phyloP scores from a whole-genome alignment of 1,140 invertebrate genomes.

The Trinorchestia longiramus region DNA sequence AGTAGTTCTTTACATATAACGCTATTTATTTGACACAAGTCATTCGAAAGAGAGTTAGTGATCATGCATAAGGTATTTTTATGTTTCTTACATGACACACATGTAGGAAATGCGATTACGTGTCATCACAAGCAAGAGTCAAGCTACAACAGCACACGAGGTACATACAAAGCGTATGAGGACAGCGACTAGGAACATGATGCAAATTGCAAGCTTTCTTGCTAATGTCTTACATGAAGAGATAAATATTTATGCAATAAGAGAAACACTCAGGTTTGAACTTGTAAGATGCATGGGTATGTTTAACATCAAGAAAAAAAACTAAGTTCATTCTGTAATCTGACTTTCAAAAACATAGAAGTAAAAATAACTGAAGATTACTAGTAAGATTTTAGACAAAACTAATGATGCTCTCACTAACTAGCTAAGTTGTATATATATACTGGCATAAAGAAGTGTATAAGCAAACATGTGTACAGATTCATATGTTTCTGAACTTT shows the following conservation, averaged over 20 bases:
- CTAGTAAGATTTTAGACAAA: slow-evolving; percentile 14
- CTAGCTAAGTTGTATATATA: neutral
- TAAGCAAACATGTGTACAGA: slow-evolving; percentile 5
- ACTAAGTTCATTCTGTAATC: slow-evolving; percentile 22
- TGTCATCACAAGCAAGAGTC: neutral
- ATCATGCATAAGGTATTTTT: neutral
- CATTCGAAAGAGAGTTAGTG: neutral
- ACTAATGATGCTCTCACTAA: neutral
- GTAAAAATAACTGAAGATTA: neutral
- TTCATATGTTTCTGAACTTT: neutral
- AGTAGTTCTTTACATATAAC: neutral
- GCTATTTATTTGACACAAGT: neutral
- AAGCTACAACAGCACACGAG: neutral
- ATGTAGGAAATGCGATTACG: neutral
- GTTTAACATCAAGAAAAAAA: slow-evolving; percentile 13
- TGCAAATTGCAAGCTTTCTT: neutral
- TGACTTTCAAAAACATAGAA: neutral
- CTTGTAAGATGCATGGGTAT: slow-evolving; percentile 18
- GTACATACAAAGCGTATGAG: neutral
- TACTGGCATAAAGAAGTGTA: slow-evolving; percentile 8
- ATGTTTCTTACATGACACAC: neutral
- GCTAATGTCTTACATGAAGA: neutral
- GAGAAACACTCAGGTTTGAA: neutral
- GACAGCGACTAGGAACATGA: neutral
- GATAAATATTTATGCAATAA: neutral